phyloP scores from a whole-genome alignment of 2,888 invertebrate genomes.

The Tiphia femorata region DNA sequence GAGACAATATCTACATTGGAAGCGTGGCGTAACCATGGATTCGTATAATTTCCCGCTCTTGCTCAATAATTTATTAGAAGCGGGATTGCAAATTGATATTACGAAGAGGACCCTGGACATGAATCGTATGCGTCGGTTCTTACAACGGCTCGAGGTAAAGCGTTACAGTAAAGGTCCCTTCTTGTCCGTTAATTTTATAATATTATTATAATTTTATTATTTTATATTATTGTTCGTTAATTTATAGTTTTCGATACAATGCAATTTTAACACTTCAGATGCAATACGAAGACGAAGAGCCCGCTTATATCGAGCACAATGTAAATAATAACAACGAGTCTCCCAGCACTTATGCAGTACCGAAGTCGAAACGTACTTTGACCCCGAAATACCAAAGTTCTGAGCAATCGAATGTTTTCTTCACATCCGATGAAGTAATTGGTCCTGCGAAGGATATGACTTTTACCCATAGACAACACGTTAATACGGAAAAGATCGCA shows the following conservation, averaged over 20 bases:
- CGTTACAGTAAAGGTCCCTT: no score
- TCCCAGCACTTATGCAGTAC: background rate
- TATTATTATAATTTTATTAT: slow-evolving; percentile 5
- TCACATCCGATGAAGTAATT: background rate
- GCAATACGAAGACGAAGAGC: slow-evolving; percentile 51
- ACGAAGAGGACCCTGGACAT: slow-evolving; percentile 55
- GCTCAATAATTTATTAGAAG: slow-evolving; percentile 51
- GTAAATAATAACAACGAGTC: slow-evolving; percentile 45
- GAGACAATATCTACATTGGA: slow-evolving; percentile 46
- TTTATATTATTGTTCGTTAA: no score
- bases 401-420: background rate
- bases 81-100: slow-evolving; percentile 54
- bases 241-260: no score
- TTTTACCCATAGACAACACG: no score
- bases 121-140: slow-evolving; percentile 53
- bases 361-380: background rate
- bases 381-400: no score
- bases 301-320: slow-evolving; percentile 39
- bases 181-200: background rate
- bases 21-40: slow-evolving; percentile 45
- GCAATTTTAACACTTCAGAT: slow-evolving; percentile 43
- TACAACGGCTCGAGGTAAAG: slow-evolving; percentile 53
- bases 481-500: no score
- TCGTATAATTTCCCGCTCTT: slow-evolving; percentile 54
- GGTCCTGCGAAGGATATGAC: background rate